Evolutionary conservation across 2,113 vertebrate species (phyloP), one percentile per base, ranked within the genome.

Genomic region (Xiphophorus couchianus): DNA sequence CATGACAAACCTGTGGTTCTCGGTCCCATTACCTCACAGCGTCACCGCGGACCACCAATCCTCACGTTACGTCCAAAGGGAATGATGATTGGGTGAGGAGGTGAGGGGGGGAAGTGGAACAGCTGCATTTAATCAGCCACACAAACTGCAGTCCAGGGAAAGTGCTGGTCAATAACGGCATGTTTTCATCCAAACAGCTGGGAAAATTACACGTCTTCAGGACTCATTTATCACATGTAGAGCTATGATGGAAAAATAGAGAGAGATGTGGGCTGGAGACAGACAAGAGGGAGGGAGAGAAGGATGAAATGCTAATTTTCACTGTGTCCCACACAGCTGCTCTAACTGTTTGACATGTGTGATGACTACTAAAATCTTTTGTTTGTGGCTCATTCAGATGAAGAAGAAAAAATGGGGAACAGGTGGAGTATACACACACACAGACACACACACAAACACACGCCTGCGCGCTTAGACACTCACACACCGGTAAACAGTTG

Each of bases 281-380:
- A 90, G 95, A 93, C 90, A 89, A 37, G 35, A 37, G 88, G 85
- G 89, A 69, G 91, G 84, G 90, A 74, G 89, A 88, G 88, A 92
- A 89, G 92, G 95, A 96, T 94, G 94, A 96, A 96, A 97, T 96
- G 96, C 95, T 94, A 96, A 97, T 97, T 93, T 94, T 83, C 82
- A 88, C 93, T 86, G 77, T 94, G 87, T 95, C 95, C 94, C 94
- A 93, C 95, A 95, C 96, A 97, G 96, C 97, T 97, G 96, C 94
- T 94, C 95, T 94, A 93, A 95, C 93, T 92, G 95, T 94, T 94
- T 97, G 97, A 97, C 96, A 96, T 93, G 94, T 95, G 95, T 98
- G 97, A 98, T 98, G 95, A 97, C 75, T 65, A 35, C 54, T 3
- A 12, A 60, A 79, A 86, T 58, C 77, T 69, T 69, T 63, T 64